Evolutionary conservation across 2,113 vertebrate species (phyloP).

Genomic region (Eonycteris spelaea): DNA sequence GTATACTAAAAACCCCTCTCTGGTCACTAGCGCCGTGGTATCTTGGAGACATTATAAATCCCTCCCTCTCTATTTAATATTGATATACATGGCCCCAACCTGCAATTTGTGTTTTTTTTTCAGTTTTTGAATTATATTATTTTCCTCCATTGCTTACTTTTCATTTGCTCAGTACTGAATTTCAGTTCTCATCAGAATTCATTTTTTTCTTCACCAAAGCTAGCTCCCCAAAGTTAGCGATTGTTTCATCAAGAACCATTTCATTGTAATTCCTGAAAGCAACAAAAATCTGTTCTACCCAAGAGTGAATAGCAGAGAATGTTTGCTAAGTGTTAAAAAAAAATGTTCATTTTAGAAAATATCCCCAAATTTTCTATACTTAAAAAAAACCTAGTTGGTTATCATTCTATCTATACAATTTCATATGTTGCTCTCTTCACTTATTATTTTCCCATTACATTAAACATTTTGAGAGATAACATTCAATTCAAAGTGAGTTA

Average conservation of each 20-base stretch:
- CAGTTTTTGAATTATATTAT: neutral
- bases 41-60: neutral
- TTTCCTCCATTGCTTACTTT: neutral
- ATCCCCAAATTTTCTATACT: neutral
- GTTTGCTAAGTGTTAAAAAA: neutral
- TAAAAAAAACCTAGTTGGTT: neutral
- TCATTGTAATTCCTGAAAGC: neutral
- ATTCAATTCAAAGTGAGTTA: neutral
- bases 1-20: neutral
- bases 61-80: neutral
- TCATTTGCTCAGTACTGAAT: neutral
- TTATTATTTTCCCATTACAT: neutral
- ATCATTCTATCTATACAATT: neutral
- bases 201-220: conserved; percentile 20
- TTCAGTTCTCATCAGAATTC: neutral
- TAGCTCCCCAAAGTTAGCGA: neutral
- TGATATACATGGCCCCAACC: neutral
- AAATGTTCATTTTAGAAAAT: neutral
- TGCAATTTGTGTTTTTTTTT: neutral
- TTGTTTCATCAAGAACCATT: neutral
- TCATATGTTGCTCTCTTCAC: neutral
- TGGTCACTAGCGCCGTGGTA: neutral
- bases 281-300: neutral
- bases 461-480: neutral
- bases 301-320: neutral